Base-by-base conservation (phyloP, 2,888 invertebrate species). In the Trichopria drosophilae region DNA sequence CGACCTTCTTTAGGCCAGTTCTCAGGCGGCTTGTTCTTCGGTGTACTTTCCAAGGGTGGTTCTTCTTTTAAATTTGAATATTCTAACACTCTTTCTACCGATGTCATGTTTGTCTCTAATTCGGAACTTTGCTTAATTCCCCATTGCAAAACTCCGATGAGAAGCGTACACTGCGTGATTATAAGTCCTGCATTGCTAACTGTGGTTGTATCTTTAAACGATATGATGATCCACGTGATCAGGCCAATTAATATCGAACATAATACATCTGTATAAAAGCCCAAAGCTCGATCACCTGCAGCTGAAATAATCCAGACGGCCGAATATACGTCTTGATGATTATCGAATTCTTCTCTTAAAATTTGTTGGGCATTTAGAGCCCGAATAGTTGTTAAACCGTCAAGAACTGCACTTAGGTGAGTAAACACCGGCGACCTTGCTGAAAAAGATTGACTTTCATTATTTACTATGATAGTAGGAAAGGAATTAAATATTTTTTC, bases 371-470 rank as follows among this genome's bases (percentile, higher is more conserved):
- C 85, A 82, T 60, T 42, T 83, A 75, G 56, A 0, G 91, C 88
- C 45, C 93, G 78, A 36, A 93, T 87, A 1, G 91, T 90, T 1
- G 87, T 83, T 19, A 93, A 73, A 0, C 93, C 93, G 60, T 86
- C 82, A 3, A 93, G 78, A 0, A 88, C 85, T 5, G 90, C 86
- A 65, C 85, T 88, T 26, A 93, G 77, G 71, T 91, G 90, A 1
- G 88, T 83, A 69, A 90, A 91, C 0, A 92, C 87, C 2, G 93
- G 92, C 66, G 90, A 90, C 45, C 90, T 82, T 61, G 88, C 91
- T 91, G 64, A 49, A 36, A 45, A 41, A 85, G 55, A 44, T 39
- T 85, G 55, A 77, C 73, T 0, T 84, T 32, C 9, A 13, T 32
- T 16, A n/a, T n/a, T n/a, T 12, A 20, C 16, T 9, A 13, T 15